Percentiles rank a stretch among this genome's conserved stretches.
Conservation (phyloP, 2,113 vertebrate genomes). For the Xiphophorus hellerii region DNA sequence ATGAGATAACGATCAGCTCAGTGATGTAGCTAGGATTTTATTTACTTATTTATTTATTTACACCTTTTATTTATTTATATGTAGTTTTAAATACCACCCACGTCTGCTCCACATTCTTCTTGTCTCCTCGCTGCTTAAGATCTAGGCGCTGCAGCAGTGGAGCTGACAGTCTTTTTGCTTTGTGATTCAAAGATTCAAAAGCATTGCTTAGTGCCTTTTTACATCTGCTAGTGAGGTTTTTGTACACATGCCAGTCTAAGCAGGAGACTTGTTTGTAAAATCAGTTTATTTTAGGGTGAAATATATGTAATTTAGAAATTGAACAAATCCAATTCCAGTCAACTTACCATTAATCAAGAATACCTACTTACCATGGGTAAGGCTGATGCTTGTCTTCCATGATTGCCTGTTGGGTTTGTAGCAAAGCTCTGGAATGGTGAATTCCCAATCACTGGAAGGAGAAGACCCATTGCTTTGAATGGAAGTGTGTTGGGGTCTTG, state of each 20-base stretch:
- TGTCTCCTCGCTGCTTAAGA: constrained; percentile 70
- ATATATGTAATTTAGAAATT: constrained; percentile 14
- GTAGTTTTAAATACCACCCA: constrained; percentile 81
- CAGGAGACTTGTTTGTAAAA: constrained; percentile 24
- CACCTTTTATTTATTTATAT: constrained; percentile 79
- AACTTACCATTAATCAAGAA: background rate
- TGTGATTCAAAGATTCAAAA: constrained; percentile 76
- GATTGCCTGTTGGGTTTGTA: background rate
- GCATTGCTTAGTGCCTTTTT: constrained; percentile 68
- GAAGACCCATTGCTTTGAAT: no score
- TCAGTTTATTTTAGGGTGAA: background rate
- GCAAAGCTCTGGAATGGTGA: no score
- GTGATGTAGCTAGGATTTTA: constrained; percentile 66
- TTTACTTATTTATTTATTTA: constrained; percentile 74
- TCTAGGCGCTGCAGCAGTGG: constrained; percentile 63
- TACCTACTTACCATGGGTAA: background rate
- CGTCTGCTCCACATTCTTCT: constrained; percentile 75
- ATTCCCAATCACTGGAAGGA: no score
- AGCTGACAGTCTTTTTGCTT: constrained; percentile 76
- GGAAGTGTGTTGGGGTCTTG: no score
- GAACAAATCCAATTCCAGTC: constrained; percentile 5
- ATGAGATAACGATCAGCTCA: constrained; percentile 69
- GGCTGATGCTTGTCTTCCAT: no score
- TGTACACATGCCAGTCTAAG: constrained; percentile 48
- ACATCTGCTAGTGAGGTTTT: constrained; percentile 64